Percentiles rank a stretch among this genome's conserved stretches.
Evolutionary conservation across 2,797 vertebrate species (phyloP).

Genomic region (Morelia viridis): DNA sequence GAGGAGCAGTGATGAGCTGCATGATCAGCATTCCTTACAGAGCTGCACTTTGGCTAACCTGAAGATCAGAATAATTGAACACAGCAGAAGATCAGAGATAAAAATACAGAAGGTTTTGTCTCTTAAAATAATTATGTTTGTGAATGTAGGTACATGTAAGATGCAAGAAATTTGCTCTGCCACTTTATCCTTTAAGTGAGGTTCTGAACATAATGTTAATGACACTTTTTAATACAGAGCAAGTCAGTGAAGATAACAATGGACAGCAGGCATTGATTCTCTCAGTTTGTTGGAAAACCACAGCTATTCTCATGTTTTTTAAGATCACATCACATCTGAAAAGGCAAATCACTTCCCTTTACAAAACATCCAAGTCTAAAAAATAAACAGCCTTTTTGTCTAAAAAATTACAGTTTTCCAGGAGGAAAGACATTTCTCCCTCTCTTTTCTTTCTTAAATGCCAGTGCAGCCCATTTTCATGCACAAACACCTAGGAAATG

Average conservation of each 20-base stretch:
- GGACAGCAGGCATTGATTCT: not conserved
- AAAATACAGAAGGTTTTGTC: not conserved
- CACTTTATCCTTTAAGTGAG: not conserved
- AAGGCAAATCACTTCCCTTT: not conserved
- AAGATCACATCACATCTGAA: not conserved
- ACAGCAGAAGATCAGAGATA: not conserved
- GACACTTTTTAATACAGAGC: not conserved
- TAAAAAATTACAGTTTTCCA: slow-evolving; percentile 10
- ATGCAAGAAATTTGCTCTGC: not conserved
- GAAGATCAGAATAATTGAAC: not conserved
- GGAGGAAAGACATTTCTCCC: not conserved
- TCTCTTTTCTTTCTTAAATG: not conserved
- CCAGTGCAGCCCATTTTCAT: slow-evolving; percentile 15
- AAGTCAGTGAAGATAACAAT: not conserved
- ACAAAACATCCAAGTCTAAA: not conserved
- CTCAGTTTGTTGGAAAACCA: not conserved
- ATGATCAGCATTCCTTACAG: not conserved
- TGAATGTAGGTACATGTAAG: not conserved
- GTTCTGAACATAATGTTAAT: slow-evolving; percentile 8
- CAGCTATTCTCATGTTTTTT: not conserved
- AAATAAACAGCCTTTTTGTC: not conserved
- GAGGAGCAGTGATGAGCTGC: too few relatives aligned
- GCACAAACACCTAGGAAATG: slow-evolving; percentile 2
- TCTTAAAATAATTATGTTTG: not conserved
- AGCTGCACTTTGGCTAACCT: not conserved